These are phyloP conservation scores for Vanessa cardui DNA, from an alignment of 2,888 invertebrate genomes.

Conservation along the genomic window DNA sequence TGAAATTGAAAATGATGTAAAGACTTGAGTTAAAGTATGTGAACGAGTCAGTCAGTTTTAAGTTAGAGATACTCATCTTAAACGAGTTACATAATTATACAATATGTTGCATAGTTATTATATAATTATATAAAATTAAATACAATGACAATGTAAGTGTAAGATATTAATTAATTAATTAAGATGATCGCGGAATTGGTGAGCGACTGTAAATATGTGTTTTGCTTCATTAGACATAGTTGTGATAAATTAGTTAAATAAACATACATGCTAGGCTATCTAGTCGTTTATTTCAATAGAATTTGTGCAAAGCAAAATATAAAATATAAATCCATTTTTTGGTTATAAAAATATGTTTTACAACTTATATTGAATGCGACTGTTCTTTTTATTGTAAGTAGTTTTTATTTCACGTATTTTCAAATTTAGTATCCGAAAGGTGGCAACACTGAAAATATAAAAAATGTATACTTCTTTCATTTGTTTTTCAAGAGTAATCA, in stretches of 20 bases:
- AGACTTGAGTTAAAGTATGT: slow-evolving; percentile 1
- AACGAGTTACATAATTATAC: not conserved
- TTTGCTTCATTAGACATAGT: slow-evolving; percentile 2
- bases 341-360: not conserved
- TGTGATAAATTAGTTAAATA: slow-evolving; percentile 3
- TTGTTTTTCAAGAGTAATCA: too few relatives aligned
- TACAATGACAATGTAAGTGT: not conserved
- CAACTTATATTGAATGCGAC: too few relatives aligned
- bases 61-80: not conserved
- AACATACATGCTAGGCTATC: not conserved
- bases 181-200: not conserved
- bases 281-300: not conserved
- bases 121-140: not conserved
- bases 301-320: not conserved
- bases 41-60: slow-evolving; percentile 1
- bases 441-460: too few relatives aligned
- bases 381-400: too few relatives aligned
- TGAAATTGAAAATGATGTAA: not conserved
- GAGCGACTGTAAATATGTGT: slow-evolving; percentile 1
- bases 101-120: not conserved
- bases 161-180: not conserved
- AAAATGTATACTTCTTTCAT: too few relatives aligned
- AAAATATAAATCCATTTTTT: not conserved
- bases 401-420: too few relatives aligned
- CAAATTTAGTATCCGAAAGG: too few relatives aligned